phyloP scores from a whole-genome alignment of 2,113 vertebrate genomes.

The Sclerurus mexicanus region DNA sequence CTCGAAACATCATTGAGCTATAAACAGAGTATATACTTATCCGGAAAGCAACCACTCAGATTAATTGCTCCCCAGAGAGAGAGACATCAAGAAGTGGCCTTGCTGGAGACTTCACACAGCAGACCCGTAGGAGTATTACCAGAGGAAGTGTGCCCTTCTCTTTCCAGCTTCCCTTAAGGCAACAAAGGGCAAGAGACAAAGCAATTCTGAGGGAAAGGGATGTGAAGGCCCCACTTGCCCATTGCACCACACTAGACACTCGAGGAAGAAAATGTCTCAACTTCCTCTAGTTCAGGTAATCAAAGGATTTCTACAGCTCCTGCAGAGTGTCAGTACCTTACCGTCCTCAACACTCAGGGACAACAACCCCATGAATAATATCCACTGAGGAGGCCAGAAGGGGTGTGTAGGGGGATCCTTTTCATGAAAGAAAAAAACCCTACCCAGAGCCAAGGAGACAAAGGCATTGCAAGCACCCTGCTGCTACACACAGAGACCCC shows the following conservation, averaged over 20 bases:
- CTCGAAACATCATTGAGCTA: background rate
- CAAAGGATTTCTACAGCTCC: background rate
- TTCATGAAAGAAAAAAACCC: background rate
- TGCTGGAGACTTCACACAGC: background rate
- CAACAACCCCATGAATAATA: background rate
- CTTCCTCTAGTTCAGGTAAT: background rate
- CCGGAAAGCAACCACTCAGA: background rate
- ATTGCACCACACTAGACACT: background rate
- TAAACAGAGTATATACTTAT: background rate
- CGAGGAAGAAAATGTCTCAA: background rate
- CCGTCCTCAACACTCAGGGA: background rate
- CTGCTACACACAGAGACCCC: background rate
- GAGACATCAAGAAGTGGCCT: background rate
- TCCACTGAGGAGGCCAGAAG: background rate
- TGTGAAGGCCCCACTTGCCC: background rate
- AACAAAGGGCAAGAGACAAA: constrained; percentile 15
- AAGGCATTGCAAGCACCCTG: background rate
- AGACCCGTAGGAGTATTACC: background rate
- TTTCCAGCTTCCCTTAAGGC: background rate
- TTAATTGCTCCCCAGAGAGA: background rate
- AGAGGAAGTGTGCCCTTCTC: constrained; percentile 7
- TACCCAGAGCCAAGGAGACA: background rate
- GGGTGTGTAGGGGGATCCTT: background rate
- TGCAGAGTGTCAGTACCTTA: background rate
- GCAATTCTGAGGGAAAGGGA: background rate